A percentile compares a stretch with the other conserved stretches of the same genome.
phyloP scores from a whole-genome alignment of 2,888 invertebrate species.

The Polyommatus iphigenia region DNA sequence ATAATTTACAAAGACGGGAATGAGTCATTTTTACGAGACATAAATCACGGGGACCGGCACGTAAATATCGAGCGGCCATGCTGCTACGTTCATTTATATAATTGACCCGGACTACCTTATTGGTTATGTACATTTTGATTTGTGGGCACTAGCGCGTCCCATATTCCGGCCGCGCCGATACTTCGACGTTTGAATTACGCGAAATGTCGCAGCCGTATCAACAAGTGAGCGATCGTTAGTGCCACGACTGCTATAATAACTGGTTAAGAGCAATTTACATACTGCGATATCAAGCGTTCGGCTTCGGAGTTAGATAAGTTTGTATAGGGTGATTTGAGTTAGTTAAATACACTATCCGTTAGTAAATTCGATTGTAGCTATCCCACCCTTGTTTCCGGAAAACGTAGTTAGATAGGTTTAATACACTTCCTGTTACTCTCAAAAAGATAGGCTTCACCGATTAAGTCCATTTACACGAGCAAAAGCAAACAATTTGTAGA shows the following conservation, averaged over 20 bases:
- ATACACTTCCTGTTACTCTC: neutral
- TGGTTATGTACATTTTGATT: slow-evolving; percentile 12
- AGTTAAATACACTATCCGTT: neutral
- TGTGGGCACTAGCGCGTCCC: slow-evolving; percentile 14
- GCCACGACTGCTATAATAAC: slow-evolving; percentile 7
- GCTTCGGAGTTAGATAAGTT: neutral
- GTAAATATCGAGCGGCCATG: slow-evolving; percentile 1
- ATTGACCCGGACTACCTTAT: slow-evolving; percentile 22
- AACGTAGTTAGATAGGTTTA: neutral
- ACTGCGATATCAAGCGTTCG: neutral
- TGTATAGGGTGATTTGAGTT: slow-evolving; percentile 4
- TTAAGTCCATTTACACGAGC: neutral
- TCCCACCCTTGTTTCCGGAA: neutral
- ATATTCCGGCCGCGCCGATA: neutral
- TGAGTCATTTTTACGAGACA: slow-evolving; percentile 8
- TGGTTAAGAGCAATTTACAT: slow-evolving; percentile 19
- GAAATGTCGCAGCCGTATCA: slow-evolving; percentile 24
- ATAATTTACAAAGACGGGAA: slow-evolving; percentile 8
- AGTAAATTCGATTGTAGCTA: neutral
- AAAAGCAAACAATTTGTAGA: neutral
- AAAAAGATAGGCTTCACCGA: no score
- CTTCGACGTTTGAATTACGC: slow-evolving; percentile 21
- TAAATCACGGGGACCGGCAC: neutral
- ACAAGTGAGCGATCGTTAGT: slow-evolving; percentile 25
- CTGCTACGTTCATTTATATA: slow-evolving; percentile 15